Evolutionary conservation across 2,888 invertebrate species (phyloP), one percentile per base, ranked within the genome.

Genomic region (Eilema griseolum): DNA sequence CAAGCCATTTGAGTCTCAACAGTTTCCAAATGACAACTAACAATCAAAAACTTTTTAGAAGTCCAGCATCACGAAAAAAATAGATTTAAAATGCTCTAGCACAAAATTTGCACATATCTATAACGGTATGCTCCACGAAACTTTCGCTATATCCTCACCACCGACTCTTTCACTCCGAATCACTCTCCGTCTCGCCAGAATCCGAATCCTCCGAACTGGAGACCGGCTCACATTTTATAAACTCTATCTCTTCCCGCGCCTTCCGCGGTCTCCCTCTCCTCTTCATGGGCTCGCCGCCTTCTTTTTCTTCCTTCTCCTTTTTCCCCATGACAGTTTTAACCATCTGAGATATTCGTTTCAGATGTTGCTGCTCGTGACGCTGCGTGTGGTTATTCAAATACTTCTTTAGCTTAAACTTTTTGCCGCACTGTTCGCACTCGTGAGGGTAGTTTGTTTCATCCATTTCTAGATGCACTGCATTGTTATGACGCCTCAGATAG

Each of bases 191-290:
- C 10, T 90, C 92, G 0, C 86, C 92, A 0, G 89, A 86, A 0
- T 89, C 90, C 0, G 89, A 88, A 3, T 92, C 92, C 0, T 52
- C 52, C 8, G 93, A 88, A 69, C 92, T 93, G 0, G 93, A 90
- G 0, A 94, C 90, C 0, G 95, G 95, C 67, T 95, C 95, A 66
- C 95, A 95, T 68, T 95, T 95, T 0, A 95, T 94, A 33, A 95
- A 95, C 84, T 94, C 94, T 8, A 95, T 93, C 73, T 94, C 93
- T 0, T 88, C 92, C 2, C 88, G 74, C 0, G 84, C 75, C 72
- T 89, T 88, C 67, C 83, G 85, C 1, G 89, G 87, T 11, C 89
- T 76, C 0, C 88, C 89, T 14, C 86, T 77, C 70, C 83, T 87
- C 62, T 88, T 88, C 3, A 72, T 61, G n/a, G 81, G 79, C 12